Base-by-base conservation (phyloP, 2,113 vertebrate species). In the Nymphicus hollandicus region DNA sequence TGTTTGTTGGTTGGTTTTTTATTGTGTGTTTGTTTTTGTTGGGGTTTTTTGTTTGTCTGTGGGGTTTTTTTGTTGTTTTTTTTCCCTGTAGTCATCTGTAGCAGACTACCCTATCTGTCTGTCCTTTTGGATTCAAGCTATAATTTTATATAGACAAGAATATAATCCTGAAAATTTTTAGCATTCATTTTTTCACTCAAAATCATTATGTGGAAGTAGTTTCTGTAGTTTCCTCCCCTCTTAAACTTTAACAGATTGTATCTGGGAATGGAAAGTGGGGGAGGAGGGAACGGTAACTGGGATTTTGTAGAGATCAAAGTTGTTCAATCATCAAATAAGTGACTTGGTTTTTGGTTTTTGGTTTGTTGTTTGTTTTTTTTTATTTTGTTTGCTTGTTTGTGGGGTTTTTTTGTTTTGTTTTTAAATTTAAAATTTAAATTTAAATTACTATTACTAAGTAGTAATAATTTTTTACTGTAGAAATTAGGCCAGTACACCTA, bases 281-380 rank as follows among this genome's bases (percentile, higher is more conserved):
- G 27, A 64, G 29, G 10, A 4, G 25, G 4, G 7, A 78, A 20
- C 2, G 17, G 6, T 29, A 17, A 18, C 6, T 43, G 31, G 4
- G 35, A 37, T 80, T 35, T 81, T 81, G 7, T 65, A 71, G 76
- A 53, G 37, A 28, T n/a, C 14, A 37, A 28, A 39, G 2, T 74
- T 55, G 2, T 55, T 43, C 8, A 4, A 41, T 8, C 31, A 65
- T 55, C 35, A 70, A 44, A 20, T 20, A 49, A 44, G 2, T 4
- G 8, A 28, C 24, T 69, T 70, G 4, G 0, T 8, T 70, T 81
- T 74, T 18, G 2, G 8, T 6, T 41, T 14, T 25, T 6, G 3
- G 8, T 35, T 76, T 33, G 5, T 53, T 49, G 23, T 6, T 25
- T 25, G 6, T 25, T 18, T n/a, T 13, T 33, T 55, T 22, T 56